Conservation (phyloP, 2,888 invertebrate species). For the Brachyptera risi region DNA sequence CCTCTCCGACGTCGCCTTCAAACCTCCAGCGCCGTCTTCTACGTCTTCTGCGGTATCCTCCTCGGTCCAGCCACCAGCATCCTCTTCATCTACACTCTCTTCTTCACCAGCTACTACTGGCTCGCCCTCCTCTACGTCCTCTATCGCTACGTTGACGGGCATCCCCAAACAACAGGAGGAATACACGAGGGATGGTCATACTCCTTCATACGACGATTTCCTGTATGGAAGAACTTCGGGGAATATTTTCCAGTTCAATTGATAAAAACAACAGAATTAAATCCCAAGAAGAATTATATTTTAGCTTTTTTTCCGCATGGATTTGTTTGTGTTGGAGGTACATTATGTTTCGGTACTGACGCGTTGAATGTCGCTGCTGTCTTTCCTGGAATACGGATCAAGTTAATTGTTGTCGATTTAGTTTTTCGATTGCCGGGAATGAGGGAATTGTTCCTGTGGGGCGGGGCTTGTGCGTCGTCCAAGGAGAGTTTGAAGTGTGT, state of each 20-base stretch:
- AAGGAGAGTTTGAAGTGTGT: conserved; percentile 62
- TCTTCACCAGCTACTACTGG: conserved; percentile 37
- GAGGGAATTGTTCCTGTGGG: conserved; percentile 59
- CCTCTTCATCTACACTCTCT: conserved; percentile 54
- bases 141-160: conserved; percentile 65
- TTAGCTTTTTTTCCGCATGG: conserved; percentile 92
- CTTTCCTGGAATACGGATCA: conserved; percentile 60
- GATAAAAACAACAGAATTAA: conserved; percentile 76
- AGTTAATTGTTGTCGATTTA: conserved; percentile 63
- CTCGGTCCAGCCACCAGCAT: conserved; percentile 53
- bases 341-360: conserved; percentile 7
- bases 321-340: conserved; percentile 72
- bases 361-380: conserved; percentile 46
- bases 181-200: conserved; percentile 54
- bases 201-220: conserved; percentile 58
- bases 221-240: conserved; percentile 67
- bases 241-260: conserved; percentile 84
- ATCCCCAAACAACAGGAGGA: conserved; percentile 54
- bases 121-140: conserved; percentile 55
- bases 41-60: conserved; percentile 63
- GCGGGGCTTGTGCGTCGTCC: conserved; percentile 57
- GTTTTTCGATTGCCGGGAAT: conserved; percentile 70
- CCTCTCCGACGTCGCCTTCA: conserved; percentile 76
- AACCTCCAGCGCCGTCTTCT: conserved; percentile 69
- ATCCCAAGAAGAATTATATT: conserved; percentile 76